Evolutionary conservation across 2,797 vertebrate species (phyloP), one percentile per base, ranked within the genome.

Genomic region (Falco berigora): DNA sequence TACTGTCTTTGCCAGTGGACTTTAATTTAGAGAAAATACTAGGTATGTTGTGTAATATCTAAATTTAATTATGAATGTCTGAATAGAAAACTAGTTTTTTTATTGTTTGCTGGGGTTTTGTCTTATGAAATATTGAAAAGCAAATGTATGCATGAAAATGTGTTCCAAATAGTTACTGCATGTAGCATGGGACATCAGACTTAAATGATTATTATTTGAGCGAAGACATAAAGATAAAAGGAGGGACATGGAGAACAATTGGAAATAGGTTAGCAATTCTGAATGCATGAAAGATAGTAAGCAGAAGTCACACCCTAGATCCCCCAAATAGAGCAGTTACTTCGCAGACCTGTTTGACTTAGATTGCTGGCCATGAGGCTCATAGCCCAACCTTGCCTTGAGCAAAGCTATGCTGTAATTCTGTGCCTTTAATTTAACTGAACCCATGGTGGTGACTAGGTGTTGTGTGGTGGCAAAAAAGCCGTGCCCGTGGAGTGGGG

Each of bases 1-100:
- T 98, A 25, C 98, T 99, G 66, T 99, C 99, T 38, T 98, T 99
- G 96, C 99, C 99, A 93, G 97, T 98, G 97, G 98, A 98, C 95
- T 99, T 99, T 97, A 98, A 99, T 98, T 98, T 99, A 97, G 99
- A 99, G 97, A 99, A 98, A 98, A 84, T 99, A 96, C 96, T 99
- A 84, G 99, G 99, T 99, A 98, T 98, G 98, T 89, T 27, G 4
- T 62, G 5, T 82, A 44, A 32, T 63, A 82, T 64, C 86, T 96
- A 52, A 58, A 81, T 89, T 90, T 89, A 93, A 72, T 77, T 47
- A 86, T 62, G 38, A 40, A n/a, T 67, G 50, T 94, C 38, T 90
- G 75, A 84, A 68, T 83, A 50, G 46, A 74, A 89, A 88, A 30
- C 9, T 68, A 52, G 2, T 7, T 46, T 96, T 96, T 72, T 4